A percentile compares a stretch with the other conserved stretches of the same genome.
These are phyloP conservation scores for Torymus tubicola DNA, from an alignment of 2,888 invertebrate species.

Conservation along the genomic window DNA sequence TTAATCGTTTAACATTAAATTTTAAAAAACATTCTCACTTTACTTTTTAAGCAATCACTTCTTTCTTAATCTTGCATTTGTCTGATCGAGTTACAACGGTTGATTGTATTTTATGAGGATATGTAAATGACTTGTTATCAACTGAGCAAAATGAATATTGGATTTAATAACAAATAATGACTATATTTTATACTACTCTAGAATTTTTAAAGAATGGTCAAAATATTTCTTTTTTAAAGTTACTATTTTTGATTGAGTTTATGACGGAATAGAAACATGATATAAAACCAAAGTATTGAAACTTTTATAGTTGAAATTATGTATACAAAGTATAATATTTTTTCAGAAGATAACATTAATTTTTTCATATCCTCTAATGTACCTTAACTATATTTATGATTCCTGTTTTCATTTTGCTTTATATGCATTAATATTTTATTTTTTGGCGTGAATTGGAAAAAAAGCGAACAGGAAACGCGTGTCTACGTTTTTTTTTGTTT, in stretches of 20 bases:
- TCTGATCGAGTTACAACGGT: slow-evolving; percentile 19
- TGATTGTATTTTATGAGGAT: slow-evolving; percentile 27
- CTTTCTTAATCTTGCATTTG: slow-evolving; percentile 9
- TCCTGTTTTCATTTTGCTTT: slow-evolving; percentile 25
- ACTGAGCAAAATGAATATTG: slow-evolving; percentile 18
- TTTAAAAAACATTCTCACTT: slow-evolving; percentile 29
- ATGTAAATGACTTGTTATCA: slow-evolving; percentile 18
- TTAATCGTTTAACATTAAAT: slow-evolving; percentile 18
- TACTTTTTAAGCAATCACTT: slow-evolving; percentile 11
- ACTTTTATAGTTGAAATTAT: not conserved
- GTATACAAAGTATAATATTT: not conserved
- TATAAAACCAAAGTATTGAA: not conserved
- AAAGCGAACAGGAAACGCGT: slow-evolving; percentile 30
- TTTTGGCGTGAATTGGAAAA: slow-evolving; percentile 31
- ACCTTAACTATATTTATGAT: slow-evolving; percentile 30
- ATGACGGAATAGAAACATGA: not conserved
- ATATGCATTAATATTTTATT: slow-evolving; percentile 10
- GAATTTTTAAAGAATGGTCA: too few species aligned
- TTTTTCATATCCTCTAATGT: slow-evolving; percentile 34
- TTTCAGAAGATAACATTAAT: slow-evolving; percentile 14
- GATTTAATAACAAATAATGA: too few species aligned
- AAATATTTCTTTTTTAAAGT: too few species aligned
- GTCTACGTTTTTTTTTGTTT: not conserved
- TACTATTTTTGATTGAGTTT: not conserved
- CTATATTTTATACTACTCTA: too few species aligned